Conservation (phyloP, 1,140 invertebrate genomes). For the Mizuhopecten yessoensis region DNA sequence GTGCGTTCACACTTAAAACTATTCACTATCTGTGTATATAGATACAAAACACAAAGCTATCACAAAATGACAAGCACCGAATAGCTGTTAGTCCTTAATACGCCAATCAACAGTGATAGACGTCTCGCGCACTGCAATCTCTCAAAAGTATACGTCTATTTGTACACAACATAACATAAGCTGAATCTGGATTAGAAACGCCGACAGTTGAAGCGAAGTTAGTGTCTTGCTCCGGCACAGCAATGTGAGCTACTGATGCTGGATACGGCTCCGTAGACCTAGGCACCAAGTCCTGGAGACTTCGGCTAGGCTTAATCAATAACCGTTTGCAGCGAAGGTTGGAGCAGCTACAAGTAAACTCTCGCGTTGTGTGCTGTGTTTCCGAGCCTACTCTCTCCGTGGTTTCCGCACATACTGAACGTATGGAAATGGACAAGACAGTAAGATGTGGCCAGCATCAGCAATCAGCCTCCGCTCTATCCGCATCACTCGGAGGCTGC, state of each 20-base stretch:
- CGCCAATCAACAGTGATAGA: neutral
- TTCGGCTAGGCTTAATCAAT: neutral
- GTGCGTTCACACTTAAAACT: neutral
- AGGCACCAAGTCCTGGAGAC: slow-evolving; percentile 23
- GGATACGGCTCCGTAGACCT: neutral
- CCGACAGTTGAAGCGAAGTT: neutral
- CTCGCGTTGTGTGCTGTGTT: neutral
- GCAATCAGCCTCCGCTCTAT: slow-evolving; percentile 21
- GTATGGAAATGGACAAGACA: neutral
- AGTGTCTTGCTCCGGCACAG: neutral
- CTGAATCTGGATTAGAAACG: neutral
- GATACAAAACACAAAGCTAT: neutral
- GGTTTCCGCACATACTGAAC: neutral
- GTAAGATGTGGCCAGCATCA: slow-evolving; percentile 19
- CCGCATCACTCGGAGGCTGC: neutral
- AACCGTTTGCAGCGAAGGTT: slow-evolving; percentile 2
- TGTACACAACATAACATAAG: neutral
- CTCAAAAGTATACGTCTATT: neutral
- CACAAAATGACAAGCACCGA: neutral
- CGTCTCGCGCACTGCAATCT: neutral
- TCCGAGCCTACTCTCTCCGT: neutral
- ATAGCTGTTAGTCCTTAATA: neutral
- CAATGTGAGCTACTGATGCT: slow-evolving; percentile 7
- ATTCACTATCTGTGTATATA: neutral
- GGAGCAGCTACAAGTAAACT: slow-evolving; percentile 3